Evolutionary conservation across 2,888 invertebrate species (phyloP), one percentile per base, ranked within the genome.

Genomic region (Philhelius pedissequus): DNA sequence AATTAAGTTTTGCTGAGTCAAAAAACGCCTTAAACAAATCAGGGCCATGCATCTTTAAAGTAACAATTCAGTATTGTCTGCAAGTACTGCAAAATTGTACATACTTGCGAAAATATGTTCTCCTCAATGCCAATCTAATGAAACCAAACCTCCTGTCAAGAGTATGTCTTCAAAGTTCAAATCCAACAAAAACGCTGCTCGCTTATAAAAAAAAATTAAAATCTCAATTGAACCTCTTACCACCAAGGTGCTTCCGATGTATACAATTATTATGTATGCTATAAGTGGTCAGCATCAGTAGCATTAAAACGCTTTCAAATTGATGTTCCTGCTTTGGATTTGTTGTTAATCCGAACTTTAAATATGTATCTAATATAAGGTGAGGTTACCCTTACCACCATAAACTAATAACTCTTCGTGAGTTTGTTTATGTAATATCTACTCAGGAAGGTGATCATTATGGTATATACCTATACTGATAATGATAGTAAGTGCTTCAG

Each of bases 161-260:
- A 20, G 20, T 9, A 11, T 18, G 18, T 30, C 18, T 58, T 35
- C 18, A 58, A n/a, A 1, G 11, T 58, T 35, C 18, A 58, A n/a
- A 1, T 20, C 35, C n/a, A 40, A 13, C 15, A 15, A 8, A 38
- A 25, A 60, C 3, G 25, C 25, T 25, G 22, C 38, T 56, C 18
- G 35, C 32, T 60, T n/a, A n/a, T n/a, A n/a, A n/a, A n/a, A n/a
- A n/a, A 38, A 8, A 56, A 20, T 20, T n/a, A 30, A n/a, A n/a
- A 20, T 13, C 32, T 4, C 58, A 60, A 40, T 20, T 60, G 20
- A 38, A 60, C 22, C 9, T 25, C 18, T 15, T 45, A 8, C 32
- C 20, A 38, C 35, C 79, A 73, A 79, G 73, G 79, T 79, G 73
- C 78, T 79, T 79, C 78, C 78, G 71, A 79, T 79, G 27, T 43